Evolutionary conservation across 2,113 vertebrate species (phyloP), one percentile per base, ranked within the genome.

Genomic region (Maccullochella peelii): DNA sequence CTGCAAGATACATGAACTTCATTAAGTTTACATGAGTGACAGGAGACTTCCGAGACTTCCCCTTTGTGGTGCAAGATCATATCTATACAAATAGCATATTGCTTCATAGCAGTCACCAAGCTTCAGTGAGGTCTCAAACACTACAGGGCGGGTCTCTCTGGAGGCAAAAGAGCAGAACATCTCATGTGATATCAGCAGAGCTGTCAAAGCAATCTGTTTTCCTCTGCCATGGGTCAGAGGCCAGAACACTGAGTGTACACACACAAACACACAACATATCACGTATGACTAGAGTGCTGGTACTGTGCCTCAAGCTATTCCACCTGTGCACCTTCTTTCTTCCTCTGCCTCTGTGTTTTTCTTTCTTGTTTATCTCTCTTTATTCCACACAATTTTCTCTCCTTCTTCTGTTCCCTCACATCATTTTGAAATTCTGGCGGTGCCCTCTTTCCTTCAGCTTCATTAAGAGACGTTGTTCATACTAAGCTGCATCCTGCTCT

Each of bases 171-270:
- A 88, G 80, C 88, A 81, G 77, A 72, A 57, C 73, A 84, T 80
- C 70, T 85, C 84, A 57, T 83, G 77, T 50, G 72, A 86, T 87
- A 77, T 90, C 90, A 87, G 84, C 23, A 47, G 79, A 87, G 74
- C 84, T 77, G 86, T 92, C 90, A 90, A 71, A 84, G 84, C 81
- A 91, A 91, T 90, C 88, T 84, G 87, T 79, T 86, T 81, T 57
- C 57, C 52, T 67, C 70, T 40, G 63, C 82, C 70, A 55, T 0
- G 72, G 85, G 82, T 92, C 82, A 88, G 59, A 79, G 86, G 87
- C 77, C 59, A 79, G 76, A 80, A 38, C 66, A 65, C 16, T 2
- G 71, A 77, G 63, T 14, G 30, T 20, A 67, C 18, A 55, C n/a
- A 69, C 61, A 54, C 79, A 77, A 36, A 40, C 50, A 44, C 73